phyloP scores from a whole-genome alignment of 2,888 invertebrate species.

The Ophioninae sp. region DNA sequence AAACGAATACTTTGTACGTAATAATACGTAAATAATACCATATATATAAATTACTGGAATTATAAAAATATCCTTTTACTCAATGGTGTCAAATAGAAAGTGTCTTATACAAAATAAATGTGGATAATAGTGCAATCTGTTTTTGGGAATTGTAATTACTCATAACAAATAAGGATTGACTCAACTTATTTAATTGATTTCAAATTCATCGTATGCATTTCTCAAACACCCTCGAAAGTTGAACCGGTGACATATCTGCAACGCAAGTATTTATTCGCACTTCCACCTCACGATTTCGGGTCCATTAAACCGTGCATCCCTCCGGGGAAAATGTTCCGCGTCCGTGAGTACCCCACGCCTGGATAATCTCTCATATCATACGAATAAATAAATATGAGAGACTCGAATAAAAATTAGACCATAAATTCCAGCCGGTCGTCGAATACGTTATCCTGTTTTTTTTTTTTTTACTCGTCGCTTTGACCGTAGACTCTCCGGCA shows the following conservation, averaged over 20 bases:
- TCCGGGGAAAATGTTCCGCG: constrained; percentile 22
- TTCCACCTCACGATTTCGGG: constrained; percentile 22
- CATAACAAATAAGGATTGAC: background rate
- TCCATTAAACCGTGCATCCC: constrained; percentile 36
- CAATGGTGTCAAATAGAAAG: background rate
- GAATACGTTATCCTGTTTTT: background rate
- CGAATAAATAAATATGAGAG: constrained; percentile 8
- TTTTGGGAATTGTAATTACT: background rate
- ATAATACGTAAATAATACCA: background rate
- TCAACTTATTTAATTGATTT: background rate
- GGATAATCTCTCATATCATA: constrained; percentile 12
- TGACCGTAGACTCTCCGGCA: background rate
- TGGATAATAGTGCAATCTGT: background rate
- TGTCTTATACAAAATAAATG: background rate
- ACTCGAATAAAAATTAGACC: background rate
- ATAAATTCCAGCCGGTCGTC: background rate
- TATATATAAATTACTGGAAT: background rate
- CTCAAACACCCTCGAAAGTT: background rate
- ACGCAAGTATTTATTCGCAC: constrained; percentile 5
- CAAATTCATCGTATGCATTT: background rate
- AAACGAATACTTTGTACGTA: background rate
- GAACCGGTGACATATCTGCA: constrained; percentile 7
- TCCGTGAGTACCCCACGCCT: constrained; percentile 7
- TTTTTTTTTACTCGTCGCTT: background rate
- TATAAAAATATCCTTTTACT: background rate